Evolutionary conservation across 2,113 vertebrate genomes (phyloP).

Genomic region (Myiopsitta monachus): DNA sequence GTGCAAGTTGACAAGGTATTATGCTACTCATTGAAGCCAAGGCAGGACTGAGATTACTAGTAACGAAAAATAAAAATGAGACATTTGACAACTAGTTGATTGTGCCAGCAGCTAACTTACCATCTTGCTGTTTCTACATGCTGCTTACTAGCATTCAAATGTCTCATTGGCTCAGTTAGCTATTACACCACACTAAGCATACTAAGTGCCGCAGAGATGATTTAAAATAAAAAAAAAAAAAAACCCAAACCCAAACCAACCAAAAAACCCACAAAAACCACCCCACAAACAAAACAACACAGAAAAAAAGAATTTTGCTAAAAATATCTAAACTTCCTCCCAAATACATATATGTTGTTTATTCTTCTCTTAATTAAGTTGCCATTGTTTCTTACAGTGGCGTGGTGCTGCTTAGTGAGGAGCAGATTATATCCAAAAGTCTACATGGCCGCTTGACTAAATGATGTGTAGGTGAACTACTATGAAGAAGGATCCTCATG

Average conservation of each 20-base stretch:
- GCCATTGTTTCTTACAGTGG: background rate
- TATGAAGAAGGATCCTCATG: background rate
- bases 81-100: background rate
- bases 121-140: background rate
- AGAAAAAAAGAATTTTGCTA: background rate
- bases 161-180: background rate
- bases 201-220: background rate
- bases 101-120: background rate
- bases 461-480: background rate
- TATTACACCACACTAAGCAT: background rate
- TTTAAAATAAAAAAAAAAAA: background rate
- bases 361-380: background rate
- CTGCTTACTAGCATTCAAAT: background rate
- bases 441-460: background rate
- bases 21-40: background rate
- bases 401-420: accelerated
- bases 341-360: background rate
- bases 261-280: background rate
- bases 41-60: background rate
- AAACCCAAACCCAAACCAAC: accelerated
- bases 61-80: background rate
- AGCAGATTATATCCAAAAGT: background rate
- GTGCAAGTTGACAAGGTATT: background rate
- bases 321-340: background rate
- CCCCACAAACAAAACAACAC: background rate